Conservation (phyloP, 1,140 invertebrate genomes). For the Drosophila mojavensis region DNA sequence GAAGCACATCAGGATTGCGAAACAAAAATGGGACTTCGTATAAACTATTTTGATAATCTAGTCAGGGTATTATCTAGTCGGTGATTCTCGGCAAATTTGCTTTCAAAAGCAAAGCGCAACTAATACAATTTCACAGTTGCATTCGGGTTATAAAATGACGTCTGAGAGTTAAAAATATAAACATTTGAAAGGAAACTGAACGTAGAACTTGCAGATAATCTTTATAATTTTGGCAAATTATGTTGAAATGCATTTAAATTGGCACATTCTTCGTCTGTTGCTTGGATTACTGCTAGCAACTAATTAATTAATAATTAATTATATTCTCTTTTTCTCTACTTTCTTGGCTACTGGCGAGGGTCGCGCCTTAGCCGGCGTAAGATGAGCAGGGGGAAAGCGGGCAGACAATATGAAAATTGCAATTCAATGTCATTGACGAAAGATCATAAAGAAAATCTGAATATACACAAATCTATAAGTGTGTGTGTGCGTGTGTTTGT, state of each 20-base stretch:
- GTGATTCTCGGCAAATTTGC: no score
- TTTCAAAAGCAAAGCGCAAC: no score
- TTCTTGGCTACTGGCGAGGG: constrained; percentile 64
- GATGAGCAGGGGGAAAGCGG: neutral
- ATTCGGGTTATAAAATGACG: no score
- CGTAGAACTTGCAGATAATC: constrained; percentile 5
- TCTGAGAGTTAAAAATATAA: no score
- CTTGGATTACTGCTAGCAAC: constrained; percentile 37
- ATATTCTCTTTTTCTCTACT: constrained; percentile 39
- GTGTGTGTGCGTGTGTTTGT: constrained; percentile 13
- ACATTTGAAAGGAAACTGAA: neutral
- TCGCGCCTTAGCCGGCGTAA: constrained; percentile 17
- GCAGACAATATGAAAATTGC: constrained; percentile 54
- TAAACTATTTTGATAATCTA: no score
- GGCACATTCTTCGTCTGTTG: constrained; percentile 40
- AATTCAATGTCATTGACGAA: constrained; percentile 80
- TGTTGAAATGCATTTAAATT: constrained; percentile 55
- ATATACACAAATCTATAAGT: constrained; percentile 3
- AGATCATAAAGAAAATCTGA: constrained; percentile 20
- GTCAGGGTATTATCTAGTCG: no score
- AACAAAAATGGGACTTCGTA: no score
- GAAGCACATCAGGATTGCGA: no score
- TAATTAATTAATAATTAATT: constrained; percentile 77
- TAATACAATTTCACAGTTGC: no score
- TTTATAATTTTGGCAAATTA: constrained; percentile 16